These are phyloP conservation scores for Cheilosia vulpina DNA, from an alignment of 2,888 invertebrate species.

Conservation along the genomic window DNA sequence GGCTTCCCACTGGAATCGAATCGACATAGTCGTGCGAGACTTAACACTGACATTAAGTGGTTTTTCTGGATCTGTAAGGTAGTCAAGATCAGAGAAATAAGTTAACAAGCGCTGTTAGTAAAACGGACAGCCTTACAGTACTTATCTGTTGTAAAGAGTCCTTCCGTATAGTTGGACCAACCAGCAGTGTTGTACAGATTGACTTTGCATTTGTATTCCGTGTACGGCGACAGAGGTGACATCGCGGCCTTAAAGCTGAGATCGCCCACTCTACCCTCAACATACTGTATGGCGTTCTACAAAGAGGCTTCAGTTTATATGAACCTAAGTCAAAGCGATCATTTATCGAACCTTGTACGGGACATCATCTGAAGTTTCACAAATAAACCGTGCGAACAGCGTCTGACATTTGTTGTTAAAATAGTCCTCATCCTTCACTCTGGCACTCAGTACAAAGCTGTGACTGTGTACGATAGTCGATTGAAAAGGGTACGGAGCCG, in stretches of 20 bases:
- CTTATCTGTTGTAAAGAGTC: constrained; percentile 72
- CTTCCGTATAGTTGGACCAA: constrained; percentile 76
- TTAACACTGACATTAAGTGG: constrained; percentile 77
- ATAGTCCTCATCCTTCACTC: constrained; percentile 77
- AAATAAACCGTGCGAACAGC: constrained; percentile 80
- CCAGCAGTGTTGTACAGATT: constrained; percentile 81
- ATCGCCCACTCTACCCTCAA: constrained; percentile 78
- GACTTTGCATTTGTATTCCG: constrained; percentile 79
- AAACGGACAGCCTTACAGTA: constrained; percentile 78
- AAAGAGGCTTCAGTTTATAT: constrained; percentile 1
- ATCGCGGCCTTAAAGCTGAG: constrained; percentile 79
- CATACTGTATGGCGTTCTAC: constrained; percentile 78
- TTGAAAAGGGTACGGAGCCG: constrained; percentile 74
- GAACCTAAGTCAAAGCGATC: not conserved
- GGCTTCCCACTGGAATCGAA: constrained; percentile 78
- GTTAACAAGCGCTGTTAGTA: not conserved
- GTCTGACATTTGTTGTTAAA: constrained; percentile 79
- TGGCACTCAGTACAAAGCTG: constrained; percentile 79
- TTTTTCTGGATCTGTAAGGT: constrained; percentile 79
- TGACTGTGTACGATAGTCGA: constrained; percentile 76
- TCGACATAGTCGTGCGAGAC: constrained; percentile 70
- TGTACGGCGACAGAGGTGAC: constrained; percentile 80
- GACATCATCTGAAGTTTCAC: constrained; percentile 75
- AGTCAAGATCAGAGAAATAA: not conserved
- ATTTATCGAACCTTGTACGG: constrained; percentile 63